Evolutionary conservation across 2,113 vertebrate genomes (phyloP).

Genomic region (Upupa epops): DNA sequence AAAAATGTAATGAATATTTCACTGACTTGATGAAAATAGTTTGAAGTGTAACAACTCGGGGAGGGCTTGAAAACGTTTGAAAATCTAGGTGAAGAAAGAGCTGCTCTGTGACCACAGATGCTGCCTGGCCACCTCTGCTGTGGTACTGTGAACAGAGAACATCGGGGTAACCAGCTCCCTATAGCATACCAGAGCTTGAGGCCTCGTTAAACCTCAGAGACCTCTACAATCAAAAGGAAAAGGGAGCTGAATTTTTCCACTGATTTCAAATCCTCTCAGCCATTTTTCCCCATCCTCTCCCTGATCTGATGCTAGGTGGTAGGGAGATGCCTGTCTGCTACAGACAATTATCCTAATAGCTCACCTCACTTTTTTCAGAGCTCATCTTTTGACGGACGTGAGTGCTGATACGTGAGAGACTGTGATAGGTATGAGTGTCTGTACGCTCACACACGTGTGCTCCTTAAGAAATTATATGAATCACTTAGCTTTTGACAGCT

Average conservation of each 20-base stretch:
- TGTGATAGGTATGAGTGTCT: not conserved
- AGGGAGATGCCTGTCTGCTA: not conserved
- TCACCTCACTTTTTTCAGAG: not conserved
- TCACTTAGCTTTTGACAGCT: constrained; percentile 59
- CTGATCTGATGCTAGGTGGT: not conserved
- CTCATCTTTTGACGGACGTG: not conserved
- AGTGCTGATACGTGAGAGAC: not conserved
- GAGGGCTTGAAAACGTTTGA: not conserved
- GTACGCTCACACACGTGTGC: constrained; percentile 25
- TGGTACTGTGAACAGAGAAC: not conserved
- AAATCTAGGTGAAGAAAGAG: not conserved
- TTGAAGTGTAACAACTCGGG: rapidly evolving
- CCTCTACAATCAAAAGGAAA: not conserved
- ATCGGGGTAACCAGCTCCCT: not conserved
- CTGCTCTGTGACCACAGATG: not conserved
- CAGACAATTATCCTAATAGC: not conserved
- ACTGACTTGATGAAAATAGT: no score
- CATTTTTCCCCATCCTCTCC: not conserved
- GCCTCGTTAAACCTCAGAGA: not conserved
- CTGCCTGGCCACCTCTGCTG: not conserved
- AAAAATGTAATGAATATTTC: not conserved
- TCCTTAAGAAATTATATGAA: constrained; percentile 53
- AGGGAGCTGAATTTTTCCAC: not conserved
- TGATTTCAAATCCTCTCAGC: not conserved
- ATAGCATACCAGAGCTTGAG: not conserved